phyloP scores from a whole-genome alignment of 2,888 invertebrate species.

The Athetis lepigone region DNA sequence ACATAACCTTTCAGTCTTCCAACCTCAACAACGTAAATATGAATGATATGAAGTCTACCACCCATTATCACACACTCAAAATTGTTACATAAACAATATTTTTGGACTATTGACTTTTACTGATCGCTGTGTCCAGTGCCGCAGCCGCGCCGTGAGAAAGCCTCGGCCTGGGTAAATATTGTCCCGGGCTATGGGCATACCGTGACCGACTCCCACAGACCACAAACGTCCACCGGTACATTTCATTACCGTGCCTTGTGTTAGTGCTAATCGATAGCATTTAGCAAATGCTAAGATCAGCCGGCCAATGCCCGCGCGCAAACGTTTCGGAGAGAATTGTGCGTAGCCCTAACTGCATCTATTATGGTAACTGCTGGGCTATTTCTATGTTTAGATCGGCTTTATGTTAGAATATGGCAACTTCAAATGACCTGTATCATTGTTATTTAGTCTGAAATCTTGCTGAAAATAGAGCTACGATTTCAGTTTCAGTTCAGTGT shows the following conservation, averaged over 20 bases:
- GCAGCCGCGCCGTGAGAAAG: conserved; percentile 80
- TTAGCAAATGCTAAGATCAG: conserved; percentile 56
- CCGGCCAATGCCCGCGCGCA: conserved; percentile 30
- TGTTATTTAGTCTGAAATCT: conserved; percentile 14
- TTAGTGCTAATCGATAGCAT: conserved; percentile 59
- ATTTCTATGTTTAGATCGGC: conserved; percentile 52
- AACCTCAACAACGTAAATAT: conserved; percentile 14
- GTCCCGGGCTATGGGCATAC: conserved; percentile 68
- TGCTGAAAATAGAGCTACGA: no score
- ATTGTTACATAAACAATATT: conserved; percentile 81
- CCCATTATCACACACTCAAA: conserved; percentile 57
- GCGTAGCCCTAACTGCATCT: conserved; percentile 37
- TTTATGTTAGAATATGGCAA: conserved; percentile 48
- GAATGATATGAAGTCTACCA: conserved; percentile 42
- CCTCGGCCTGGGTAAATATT: conserved; percentile 83
- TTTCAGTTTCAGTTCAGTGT: no score
- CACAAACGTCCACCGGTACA: conserved; percentile 53
- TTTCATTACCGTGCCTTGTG: conserved; percentile 53
- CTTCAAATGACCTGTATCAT: conserved; percentile 31
- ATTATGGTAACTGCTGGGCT: conserved; percentile 36
- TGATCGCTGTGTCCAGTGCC: conserved; percentile 73
- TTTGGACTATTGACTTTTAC: conserved; percentile 79
- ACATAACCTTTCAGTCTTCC: conserved; percentile 8
- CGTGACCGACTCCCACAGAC: conserved; percentile 61
- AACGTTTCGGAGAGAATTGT: conserved; percentile 32